Base-by-base conservation (phyloP, 1,140 invertebrate genomes). In the Drosophila triauraria region DNA sequence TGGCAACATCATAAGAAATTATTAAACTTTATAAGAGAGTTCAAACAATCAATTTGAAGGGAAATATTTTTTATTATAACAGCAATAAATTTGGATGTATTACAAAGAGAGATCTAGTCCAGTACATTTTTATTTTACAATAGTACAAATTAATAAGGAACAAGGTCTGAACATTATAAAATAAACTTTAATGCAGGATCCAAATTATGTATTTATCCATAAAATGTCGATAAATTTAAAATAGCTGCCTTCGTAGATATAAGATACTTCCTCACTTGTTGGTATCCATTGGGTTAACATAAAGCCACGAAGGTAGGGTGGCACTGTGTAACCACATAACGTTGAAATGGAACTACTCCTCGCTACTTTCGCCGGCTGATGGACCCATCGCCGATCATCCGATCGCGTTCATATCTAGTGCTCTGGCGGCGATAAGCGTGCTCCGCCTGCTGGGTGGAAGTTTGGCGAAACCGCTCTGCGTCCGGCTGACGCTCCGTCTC, bases 321-420 rank as follows among this genome's bases (percentile, higher is more conserved):
- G 12, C n/a, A 67, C 47, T 35, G 23, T 42, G 12, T 4, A 58
- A 38, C 20, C 32, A 35, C 20, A 20, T 4, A 70, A 71, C 35
- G 48, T n/a, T 59, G 10, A 48, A 72, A 58, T 27, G 9, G 12
- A 27, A 46, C 20, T 50, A 35, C 1, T 20, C 2, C 8, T 10
- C 4, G n/a, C 27, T 35, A 74, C 30, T 51, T 72, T 15, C 65
- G 51, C 15, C 42, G 69, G 44, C 23, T 23, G 8, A 17, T 8
- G 15, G 43, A 6, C 9, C 43, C 48, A 44, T 84, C 81, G 12
- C 65, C 81, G 3, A 62, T 62, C 8, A 57, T 40, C 5, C 38
- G 20, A 12, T 68, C 62, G 17, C 51, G 51, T 13, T 80, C 60
- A n/a, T 42, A 60, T 44, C 57, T 65, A 48, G 6, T 7, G 13